A percentile compares a stretch with the other conserved stretches of the same genome.
phyloP scores from a whole-genome alignment of 2,888 invertebrate species.

The Lithophane ornitopus region DNA sequence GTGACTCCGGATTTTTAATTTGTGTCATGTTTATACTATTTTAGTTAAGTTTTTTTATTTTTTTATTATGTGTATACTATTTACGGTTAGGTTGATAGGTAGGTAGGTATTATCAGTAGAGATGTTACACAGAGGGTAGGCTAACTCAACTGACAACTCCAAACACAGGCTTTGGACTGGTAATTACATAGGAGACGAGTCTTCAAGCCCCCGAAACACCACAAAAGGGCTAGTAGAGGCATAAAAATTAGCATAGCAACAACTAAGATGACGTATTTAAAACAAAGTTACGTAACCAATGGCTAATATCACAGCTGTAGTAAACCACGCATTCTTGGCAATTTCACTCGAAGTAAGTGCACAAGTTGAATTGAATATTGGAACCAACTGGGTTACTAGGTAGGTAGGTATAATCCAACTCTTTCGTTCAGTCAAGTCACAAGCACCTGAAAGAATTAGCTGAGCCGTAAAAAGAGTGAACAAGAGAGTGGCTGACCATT shows the following conservation, averaged over 20 bases:
- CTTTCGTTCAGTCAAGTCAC: too few relatives aligned
- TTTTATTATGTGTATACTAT: too few relatives aligned
- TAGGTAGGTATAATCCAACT: too few relatives aligned
- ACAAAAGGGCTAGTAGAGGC: background rate
- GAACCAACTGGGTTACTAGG: background rate
- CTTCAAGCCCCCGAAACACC: background rate
- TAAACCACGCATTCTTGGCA: background rate
- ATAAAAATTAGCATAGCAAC: slow-evolving; percentile 13
- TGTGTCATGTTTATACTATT: too few relatives aligned
- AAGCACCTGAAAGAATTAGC: background rate
- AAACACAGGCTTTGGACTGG: background rate
- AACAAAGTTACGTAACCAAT: slow-evolving; percentile 14
- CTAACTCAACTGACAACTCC: background rate
- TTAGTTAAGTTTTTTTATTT: too few relatives aligned
- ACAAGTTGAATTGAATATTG: slow-evolving; percentile 14
- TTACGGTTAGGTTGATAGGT: background rate
- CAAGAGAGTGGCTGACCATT: too few relatives aligned
- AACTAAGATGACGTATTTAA: slow-evolving; percentile 21
- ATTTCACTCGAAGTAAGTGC: slow-evolving; percentile 26
- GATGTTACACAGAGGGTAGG: background rate
- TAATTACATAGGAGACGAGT: background rate
- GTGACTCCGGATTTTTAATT: too few relatives aligned
- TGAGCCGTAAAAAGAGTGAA: too few relatives aligned
- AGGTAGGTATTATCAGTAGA: background rate
- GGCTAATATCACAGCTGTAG: slow-evolving; percentile 46